Conservation (phyloP, 2,888 invertebrate genomes). For the Micoletzkya japonica region DNA sequence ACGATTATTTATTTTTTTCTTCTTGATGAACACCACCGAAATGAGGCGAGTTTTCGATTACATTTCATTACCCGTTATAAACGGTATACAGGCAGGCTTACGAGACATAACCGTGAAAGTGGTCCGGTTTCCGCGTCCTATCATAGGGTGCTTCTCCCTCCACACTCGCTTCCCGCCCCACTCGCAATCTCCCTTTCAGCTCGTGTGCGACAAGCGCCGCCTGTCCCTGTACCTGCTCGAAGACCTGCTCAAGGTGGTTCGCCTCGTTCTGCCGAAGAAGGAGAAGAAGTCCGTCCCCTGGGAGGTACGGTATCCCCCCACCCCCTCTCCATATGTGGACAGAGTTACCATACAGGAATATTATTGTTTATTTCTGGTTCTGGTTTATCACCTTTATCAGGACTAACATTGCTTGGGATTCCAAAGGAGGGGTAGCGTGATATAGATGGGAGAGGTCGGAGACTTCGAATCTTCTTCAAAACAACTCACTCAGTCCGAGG, state of each 20-base stretch:
- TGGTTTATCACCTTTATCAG: too few relatives aligned
- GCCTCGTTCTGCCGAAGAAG: slow-evolving; percentile 13
- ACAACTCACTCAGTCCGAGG: too few relatives aligned
- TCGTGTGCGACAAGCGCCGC: neutral
- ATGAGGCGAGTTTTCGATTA: too few relatives aligned
- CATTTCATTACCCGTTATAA: neutral
- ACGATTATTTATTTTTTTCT: too few relatives aligned
- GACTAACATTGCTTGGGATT: too few relatives aligned
- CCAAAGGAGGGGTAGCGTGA: too few relatives aligned
- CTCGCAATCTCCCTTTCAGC: neutral
- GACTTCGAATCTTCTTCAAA: too few relatives aligned
- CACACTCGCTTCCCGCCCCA: neutral
- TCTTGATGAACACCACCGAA: too few relatives aligned
- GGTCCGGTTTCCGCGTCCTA: neutral
- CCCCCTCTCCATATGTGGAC: too few relatives aligned
- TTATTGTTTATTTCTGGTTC: too few relatives aligned
- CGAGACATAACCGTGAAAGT: neutral
- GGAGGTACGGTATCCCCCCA: slow-evolving; percentile 11
- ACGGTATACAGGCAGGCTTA: neutral
- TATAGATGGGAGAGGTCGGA: too few relatives aligned
- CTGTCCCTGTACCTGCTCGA: slow-evolving; percentile 21
- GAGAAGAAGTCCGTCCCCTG: slow-evolving; percentile 24
- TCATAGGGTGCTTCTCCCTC: neutral
- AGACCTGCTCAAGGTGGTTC: slow-evolving; percentile 5
- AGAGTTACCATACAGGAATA: neutral